Conservation (phyloP, 2,797 vertebrate species). For the Tarsius wallacei region DNA sequence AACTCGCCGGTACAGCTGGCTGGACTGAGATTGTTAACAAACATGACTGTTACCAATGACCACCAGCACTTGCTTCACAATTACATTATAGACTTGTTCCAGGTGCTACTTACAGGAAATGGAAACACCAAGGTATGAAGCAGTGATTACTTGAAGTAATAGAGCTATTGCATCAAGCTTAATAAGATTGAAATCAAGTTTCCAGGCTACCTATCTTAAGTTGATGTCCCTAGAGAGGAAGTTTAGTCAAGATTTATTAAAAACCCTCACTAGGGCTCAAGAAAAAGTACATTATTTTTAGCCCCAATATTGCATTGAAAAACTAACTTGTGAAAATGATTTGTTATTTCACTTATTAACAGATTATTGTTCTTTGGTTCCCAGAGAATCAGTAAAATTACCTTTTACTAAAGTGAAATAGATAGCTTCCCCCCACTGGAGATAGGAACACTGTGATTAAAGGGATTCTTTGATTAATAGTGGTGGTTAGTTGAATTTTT, state of each 20-base stretch:
- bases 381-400: conserved; percentile 43
- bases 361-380: background rate
- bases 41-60: conserved; percentile 95
- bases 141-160: background rate
- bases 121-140: conserved; percentile 94
- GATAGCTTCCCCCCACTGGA: background rate
- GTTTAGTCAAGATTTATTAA: background rate
- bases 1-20: conserved; percentile 97
- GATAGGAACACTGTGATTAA: background rate
- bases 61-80: conserved; percentile 94
- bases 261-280: background rate
- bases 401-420: background rate
- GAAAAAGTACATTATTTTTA: conserved; percentile 36
- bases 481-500: background rate
- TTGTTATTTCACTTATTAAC: background rate
- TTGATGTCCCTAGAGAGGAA: background rate
- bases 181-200: conserved; percentile 17
- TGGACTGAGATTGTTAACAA: conserved; percentile 96
- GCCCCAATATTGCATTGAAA: background rate
- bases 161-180: background rate
- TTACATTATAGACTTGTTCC: conserved; percentile 93
- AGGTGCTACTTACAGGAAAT: conserved; percentile 94
- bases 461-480: background rate
- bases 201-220: background rate
- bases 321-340: background rate